Base-by-base conservation (phyloP, 1,140 invertebrate species). In the Brachionus rubens region DNA sequence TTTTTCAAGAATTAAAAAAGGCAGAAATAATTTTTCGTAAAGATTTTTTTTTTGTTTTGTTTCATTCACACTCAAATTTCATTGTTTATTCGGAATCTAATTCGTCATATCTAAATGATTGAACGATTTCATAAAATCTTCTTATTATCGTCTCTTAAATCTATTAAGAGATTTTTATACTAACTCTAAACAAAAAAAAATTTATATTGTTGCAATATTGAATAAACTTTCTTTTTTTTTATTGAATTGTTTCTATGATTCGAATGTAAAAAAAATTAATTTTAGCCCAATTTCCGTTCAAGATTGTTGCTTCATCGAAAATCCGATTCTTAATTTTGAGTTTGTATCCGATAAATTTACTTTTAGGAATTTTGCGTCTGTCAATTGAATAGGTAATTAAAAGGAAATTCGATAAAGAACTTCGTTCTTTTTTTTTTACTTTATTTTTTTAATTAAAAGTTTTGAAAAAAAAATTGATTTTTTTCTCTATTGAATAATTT, bases 401-500 rank as follows among this genome's bases (percentile, higher is more conserved):
- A n/a, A 36, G 54, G 54, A 59, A 59, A 59, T 59, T 59, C 4
- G 54, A 59, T 59, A 28, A 5, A 36, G 36, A 54, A 54, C 28
- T 28, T 40, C 21, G 33, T 41, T 36, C 33, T 62, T 62, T 41
- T 62, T n/a, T n/a, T n/a, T n/a, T n/a, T n/a, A n/a, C 12, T 6
- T 40, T 40, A 6, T 46, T 16, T 10, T 46, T 46, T 46, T 46
- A 46, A 46, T 46, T 14, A 46, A 46, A 14, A 14, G 2, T 16
- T 10, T 46, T 46, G 5, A 7, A 5, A 36, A 54, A 16, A 36
- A 59, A 59, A 36, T 59, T 36, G 30, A 59, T 16, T 59, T 59
- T 59, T 59, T n/a, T n/a, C 33, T 59, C 54, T 26, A 59, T 59
- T 59, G 54, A 59, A 59, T 59, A 59, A 59, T 59, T 59, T 59